Evolutionary conservation across 2,797 vertebrate genomes (phyloP).

Genomic region (Emys orbicularis): DNA sequence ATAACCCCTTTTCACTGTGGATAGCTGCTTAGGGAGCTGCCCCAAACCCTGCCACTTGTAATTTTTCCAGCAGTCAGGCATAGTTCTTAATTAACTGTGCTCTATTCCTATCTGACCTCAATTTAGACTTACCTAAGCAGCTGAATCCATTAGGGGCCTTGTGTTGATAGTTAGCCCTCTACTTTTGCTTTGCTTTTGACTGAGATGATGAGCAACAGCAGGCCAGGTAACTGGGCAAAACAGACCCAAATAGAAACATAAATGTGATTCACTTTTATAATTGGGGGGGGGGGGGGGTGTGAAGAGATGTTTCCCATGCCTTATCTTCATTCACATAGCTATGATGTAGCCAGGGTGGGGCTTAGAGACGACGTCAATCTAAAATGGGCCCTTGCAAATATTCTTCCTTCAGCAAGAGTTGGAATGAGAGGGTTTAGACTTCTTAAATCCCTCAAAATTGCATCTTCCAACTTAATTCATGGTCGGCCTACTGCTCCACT

Average conservation of each 20-base stretch:
- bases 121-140: constrained; percentile 29
- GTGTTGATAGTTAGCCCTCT: background rate
- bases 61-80: background rate
- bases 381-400: background rate
- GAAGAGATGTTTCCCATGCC: background rate
- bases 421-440: background rate
- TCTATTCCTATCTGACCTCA: background rate
- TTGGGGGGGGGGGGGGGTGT: background rate
- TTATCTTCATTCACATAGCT: background rate
- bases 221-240: background rate
- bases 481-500: background rate
- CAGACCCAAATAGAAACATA: background rate
- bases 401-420: background rate
- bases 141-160: background rate
- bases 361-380: background rate
- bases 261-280: background rate
- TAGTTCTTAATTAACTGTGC: background rate
- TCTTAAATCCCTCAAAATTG: background rate
- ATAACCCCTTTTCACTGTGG: background rate
- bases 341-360: background rate
- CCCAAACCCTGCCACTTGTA: background rate
- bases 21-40: background rate
- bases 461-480: background rate
- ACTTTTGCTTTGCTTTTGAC: background rate
- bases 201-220: background rate